Base-by-base conservation (phyloP, 2,888 invertebrate species). In the Drosophila diplacantha region DNA sequence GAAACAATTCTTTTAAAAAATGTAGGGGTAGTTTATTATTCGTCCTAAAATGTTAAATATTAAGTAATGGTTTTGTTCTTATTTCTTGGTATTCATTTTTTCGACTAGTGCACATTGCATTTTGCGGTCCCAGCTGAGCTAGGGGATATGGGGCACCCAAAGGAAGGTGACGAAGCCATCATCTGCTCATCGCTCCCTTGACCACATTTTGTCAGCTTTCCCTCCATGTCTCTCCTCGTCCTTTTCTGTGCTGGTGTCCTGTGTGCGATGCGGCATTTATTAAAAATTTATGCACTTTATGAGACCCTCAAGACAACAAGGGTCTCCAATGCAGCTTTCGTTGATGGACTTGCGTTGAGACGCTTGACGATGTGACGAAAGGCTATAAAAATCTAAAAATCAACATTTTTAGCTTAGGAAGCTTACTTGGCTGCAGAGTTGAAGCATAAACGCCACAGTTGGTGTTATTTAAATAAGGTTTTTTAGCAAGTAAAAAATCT, bases 241-340 rank as follows among this genome's bases (percentile, higher is more conserved):
- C 18, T 5, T 18, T 9, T 24, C 22, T 6, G 41, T 34, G 37
- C n/a, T 18, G 11, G 62, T 38, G 26, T 62, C 20, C 41, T 51
- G 50, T 56, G 46, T 39, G 51, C 31, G 12, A 34, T 54, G 67
- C 49, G 46, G 43, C 56, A 65, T 72, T 77, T 82, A 77, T 77
- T 82, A 77, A 77, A 77, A 80, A 77, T 82, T 60, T 72, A 82
- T 82, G 72, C 81, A 77, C 60, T 66, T 77, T 77, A 77, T 74
- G 62, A 51, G 63, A 61, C 62, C 50, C 67, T 34, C 14, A 49
- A 59, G 51, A 20, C 52, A 43, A 32, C 52, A 43, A 37, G 60
- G 47, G 46, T 39, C 69, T 47, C 24, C 20, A 58, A 51, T 65
- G 68, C 50, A 51, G 60, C 50, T 35, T 35, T 61, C 55, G 54